Evolutionary conservation across 2,888 invertebrate genomes (phyloP).

Genomic region (Tryphoninae sp.): DNA sequence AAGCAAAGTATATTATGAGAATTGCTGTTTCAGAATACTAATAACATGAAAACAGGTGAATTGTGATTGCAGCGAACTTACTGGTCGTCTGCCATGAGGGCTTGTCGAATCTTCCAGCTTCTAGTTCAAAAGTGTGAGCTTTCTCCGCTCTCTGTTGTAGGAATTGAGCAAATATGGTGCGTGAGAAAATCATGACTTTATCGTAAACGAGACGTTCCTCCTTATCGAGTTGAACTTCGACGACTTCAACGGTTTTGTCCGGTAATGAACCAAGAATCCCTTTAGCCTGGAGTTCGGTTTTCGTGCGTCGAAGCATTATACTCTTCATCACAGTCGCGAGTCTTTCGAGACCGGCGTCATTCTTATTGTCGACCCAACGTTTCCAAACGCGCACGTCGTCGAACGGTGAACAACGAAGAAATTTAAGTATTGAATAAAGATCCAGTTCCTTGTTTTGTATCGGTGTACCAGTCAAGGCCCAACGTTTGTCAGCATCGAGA

Average conservation of each 20-base stretch:
- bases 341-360: constrained; percentile 89
- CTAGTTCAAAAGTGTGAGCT: constrained; percentile 77
- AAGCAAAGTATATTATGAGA: constrained; percentile 17
- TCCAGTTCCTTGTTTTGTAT: no score
- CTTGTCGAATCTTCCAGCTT: constrained; percentile 56
- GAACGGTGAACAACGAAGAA: constrained; percentile 91
- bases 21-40: background rate
- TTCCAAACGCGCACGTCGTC: constrained; percentile 95
- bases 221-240: constrained; percentile 84
- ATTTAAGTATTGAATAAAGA: background rate
- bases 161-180: constrained; percentile 89
- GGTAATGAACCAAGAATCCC: constrained; percentile 87
- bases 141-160: constrained; percentile 89
- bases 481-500: no score
- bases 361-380: constrained; percentile 94
- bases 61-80: constrained; percentile 21
- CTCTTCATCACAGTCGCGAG: constrained; percentile 93
- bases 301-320: constrained; percentile 93
- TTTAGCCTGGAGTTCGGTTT: constrained; percentile 87
- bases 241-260: constrained; percentile 79
- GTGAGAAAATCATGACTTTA: constrained; percentile 87
- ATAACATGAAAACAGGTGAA: background rate
- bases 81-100: constrained; percentile 32
- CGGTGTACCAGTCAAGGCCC: no score
- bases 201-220: constrained; percentile 91